Percentiles rank a stretch among this genome's conserved stretches.
Evolutionary conservation across 2,797 vertebrate genomes (phyloP).

Genomic region (Pachyuromys duprasi): DNA sequence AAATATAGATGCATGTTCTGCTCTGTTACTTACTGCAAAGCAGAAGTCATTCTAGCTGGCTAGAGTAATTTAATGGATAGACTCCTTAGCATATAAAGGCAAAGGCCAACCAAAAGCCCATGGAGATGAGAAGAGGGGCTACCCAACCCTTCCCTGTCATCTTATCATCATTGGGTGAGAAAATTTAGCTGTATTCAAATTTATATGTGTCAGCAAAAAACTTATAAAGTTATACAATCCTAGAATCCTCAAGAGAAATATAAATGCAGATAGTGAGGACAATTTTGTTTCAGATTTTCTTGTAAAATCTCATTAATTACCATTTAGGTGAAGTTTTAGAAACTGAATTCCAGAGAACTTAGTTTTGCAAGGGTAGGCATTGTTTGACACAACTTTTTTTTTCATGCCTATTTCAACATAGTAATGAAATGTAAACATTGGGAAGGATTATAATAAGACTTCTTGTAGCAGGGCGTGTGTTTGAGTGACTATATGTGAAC

Average conservation of each 20-base stretch:
- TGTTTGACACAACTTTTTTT: not conserved
- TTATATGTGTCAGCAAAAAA: slow-evolving; percentile 20
- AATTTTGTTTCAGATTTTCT: slow-evolving; percentile 47
- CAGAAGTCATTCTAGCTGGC: slow-evolving; percentile 3
- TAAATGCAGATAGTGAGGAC: not conserved
- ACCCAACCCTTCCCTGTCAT: not conserved
- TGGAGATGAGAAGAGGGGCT: not conserved
- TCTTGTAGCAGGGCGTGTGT: not conserved
- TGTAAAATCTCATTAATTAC: slow-evolving; percentile 46
- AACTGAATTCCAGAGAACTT: slow-evolving; percentile 20
- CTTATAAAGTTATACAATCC: not conserved
- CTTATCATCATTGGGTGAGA: not conserved
- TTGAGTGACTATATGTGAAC: no score
- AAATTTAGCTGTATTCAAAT: not conserved
- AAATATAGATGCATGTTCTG: slow-evolving; percentile 56
- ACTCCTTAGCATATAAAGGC: slow-evolving; percentile 16
- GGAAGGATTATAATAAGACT: not conserved
- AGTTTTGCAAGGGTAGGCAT: not conserved
- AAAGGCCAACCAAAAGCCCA: not conserved
- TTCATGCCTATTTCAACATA: slow-evolving; percentile 34
- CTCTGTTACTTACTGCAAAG: slow-evolving; percentile 33
- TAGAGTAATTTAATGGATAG: slow-evolving; percentile 18
- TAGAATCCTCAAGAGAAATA: slow-evolving; percentile 6
- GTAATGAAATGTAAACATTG: not conserved
- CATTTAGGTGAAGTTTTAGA: slow-evolving; percentile 37